Evolutionary conservation across 2,113 vertebrate genomes (phyloP), one percentile per base, ranked within the genome.

Genomic region (Nycticebus coucang): DNA sequence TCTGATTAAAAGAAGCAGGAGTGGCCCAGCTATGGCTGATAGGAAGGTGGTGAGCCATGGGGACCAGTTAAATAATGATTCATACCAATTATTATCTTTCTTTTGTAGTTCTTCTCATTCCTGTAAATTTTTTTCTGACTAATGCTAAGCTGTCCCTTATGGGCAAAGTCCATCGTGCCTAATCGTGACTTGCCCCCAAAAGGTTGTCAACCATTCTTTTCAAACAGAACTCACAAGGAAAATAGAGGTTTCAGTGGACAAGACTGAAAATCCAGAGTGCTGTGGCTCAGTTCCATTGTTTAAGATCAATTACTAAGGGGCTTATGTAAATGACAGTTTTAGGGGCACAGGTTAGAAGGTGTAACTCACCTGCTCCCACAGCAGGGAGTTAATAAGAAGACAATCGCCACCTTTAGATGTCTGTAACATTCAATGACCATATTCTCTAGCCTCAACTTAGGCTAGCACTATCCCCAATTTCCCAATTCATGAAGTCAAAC

Each of bases 141-240:
- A 41, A 41, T 41, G 41, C 41, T 41, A 41, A 41, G 41, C 41
- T 41, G 41, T 41, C 41, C 41, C 41, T 41, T 41, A 41, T 41
- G 41, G n/a, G n/a, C n/a, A n/a, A n/a, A n/a, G n/a, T n/a, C n/a
- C n/a, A n/a, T n/a, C n/a, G n/a, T 41, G 41, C 41, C 41, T 41
- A 41, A 41, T 41, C 41, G 41, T 41, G 41, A 4, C 41, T 41
- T 41, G 41, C 41, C 41, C 41, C 41, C 41, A 41, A 41, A 41
- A 41, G 41, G 41, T 91, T 91, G 26, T 91, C 79, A 93, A 74
- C n/a, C 28, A 57, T 87, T 88, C 50, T 93, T 95, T 93, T 91
- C 87, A 97, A 88, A 93, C 13, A 66, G 79, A 28, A 88, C 88
- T 89, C 37, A 72, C 53, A 75, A 93, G 89, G 82, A 91, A 80